These are phyloP conservation scores for Dasysyrphus albostriatus DNA, from an alignment of 2,888 invertebrate species.

Conservation along the genomic window DNA sequence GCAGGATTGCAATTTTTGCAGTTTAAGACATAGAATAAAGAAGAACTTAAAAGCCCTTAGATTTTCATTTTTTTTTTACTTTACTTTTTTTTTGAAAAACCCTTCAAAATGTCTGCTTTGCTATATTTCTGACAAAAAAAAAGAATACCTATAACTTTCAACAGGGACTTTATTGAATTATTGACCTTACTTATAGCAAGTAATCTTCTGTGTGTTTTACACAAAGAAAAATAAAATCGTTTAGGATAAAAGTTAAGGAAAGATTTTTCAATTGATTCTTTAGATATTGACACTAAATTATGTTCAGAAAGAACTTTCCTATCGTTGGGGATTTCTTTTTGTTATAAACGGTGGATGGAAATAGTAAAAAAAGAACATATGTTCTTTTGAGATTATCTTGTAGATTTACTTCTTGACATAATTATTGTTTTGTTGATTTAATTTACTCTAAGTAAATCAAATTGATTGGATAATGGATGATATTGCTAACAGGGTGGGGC, in stretches of 20 bases:
- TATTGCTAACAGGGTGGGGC: no score
- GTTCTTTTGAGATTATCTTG: background rate
- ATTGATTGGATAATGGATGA: no score
- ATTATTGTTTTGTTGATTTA: no score
- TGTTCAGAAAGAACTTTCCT: background rate
- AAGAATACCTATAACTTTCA: background rate
- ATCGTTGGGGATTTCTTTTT: background rate
- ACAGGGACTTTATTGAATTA: slow-evolving; percentile 36
- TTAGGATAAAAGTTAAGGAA: background rate
- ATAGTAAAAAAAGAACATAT: background rate
- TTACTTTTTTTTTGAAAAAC: slow-evolving; percentile 24
- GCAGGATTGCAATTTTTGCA: slow-evolving; percentile 64
- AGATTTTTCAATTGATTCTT: slow-evolving; percentile 17
- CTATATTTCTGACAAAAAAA: slow-evolving; percentile 14
- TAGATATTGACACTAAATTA: slow-evolving; percentile 10
- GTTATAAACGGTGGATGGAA: background rate
- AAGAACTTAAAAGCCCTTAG: slow-evolving; percentile 26
- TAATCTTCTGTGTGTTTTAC: background rate
- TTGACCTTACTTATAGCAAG: slow-evolving; percentile 24
- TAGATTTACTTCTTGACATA: background rate
- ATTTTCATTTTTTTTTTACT: background rate
- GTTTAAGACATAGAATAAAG: slow-evolving; percentile 30
- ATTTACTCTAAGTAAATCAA: no score
- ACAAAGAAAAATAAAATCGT: background rate
- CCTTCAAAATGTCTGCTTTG: slow-evolving; percentile 60